Evolutionary conservation across 2,113 vertebrate species (phyloP).

Genomic region (Anarrhichthys ocellatus): DNA sequence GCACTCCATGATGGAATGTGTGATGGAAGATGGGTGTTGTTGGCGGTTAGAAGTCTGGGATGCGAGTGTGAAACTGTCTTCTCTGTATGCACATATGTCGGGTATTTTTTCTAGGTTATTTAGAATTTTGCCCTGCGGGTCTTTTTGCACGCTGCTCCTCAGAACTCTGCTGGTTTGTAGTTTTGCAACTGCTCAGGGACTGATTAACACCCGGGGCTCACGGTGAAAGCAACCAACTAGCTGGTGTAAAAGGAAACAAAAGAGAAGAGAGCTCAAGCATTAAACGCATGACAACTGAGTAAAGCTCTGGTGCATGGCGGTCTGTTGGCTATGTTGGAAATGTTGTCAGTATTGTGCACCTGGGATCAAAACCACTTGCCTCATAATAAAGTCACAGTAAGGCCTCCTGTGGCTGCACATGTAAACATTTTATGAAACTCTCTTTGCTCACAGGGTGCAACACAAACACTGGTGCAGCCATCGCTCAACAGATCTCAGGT

Average conservation of each 20-base stretch:
- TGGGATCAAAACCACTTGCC: neutral
- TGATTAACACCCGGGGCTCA: slow-evolving; percentile 30
- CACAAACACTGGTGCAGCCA: neutral
- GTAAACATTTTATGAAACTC: neutral
- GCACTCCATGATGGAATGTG: slow-evolving; percentile 7
- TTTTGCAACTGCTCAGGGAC: slow-evolving; percentile 15
- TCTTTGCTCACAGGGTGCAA: neutral
- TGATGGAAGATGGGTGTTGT: neutral
- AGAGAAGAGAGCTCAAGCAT: neutral
- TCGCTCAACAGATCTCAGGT: neutral
- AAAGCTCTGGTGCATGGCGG: too few species aligned
- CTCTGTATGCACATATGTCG: neutral
- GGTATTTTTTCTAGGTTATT: neutral
- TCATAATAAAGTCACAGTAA: neutral
- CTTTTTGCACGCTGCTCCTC: neutral
- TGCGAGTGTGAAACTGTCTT: neutral
- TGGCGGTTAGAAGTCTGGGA: neutral
- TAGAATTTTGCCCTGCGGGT: neutral
- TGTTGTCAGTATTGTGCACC: neutral
- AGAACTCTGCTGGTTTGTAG: neutral
- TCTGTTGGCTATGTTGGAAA: neutral
- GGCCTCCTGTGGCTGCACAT: neutral
- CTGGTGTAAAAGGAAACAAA: neutral
- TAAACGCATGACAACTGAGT: neutral
- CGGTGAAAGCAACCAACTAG: neutral